Conservation (phyloP, 2,113 vertebrate genomes). For the Sander lucioperca region DNA sequence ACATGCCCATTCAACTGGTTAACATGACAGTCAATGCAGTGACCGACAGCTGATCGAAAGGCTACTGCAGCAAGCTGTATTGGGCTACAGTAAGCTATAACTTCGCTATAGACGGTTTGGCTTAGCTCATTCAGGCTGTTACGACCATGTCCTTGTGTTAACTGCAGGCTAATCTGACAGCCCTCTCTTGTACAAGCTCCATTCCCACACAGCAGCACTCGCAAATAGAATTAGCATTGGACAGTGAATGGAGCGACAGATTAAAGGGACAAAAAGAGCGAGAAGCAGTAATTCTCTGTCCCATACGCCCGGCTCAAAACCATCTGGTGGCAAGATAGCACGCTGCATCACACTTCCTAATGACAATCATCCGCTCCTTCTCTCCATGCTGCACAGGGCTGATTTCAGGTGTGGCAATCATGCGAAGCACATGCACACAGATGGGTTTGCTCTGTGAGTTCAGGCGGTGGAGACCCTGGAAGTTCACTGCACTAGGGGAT, state of each 20-base stretch:
- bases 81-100: background rate
- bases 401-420: slow-evolving; percentile 44
- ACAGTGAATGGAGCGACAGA: slow-evolving; percentile 53
- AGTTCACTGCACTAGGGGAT: slow-evolving; percentile 27
- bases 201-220: slow-evolving; percentile 46
- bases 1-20: slow-evolving; percentile 53
- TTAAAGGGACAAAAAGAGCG: slow-evolving; percentile 46
- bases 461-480: slow-evolving; percentile 11
- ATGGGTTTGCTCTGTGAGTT: slow-evolving; percentile 15
- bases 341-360: slow-evolving; percentile 16
- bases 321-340: slow-evolving; percentile 53
- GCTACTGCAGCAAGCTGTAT: slow-evolving; percentile 12
- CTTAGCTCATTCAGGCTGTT: slow-evolving; percentile 36
- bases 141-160: slow-evolving; percentile 43
- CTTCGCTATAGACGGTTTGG: slow-evolving; percentile 13
- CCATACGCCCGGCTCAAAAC: slow-evolving; percentile 30
- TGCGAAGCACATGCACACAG: slow-evolving; percentile 21
- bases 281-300: slow-evolving; percentile 55
- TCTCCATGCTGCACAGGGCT: background rate
- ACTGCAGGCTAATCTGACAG: slow-evolving; percentile 63
- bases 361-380: slow-evolving; percentile 23
- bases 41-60: slow-evolving; percentile 58
- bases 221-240: slow-evolving; percentile 64
- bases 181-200: slow-evolving; percentile 28
- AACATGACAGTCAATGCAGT: slow-evolving; percentile 39